A percentile compares a stretch with the other conserved stretches of the same genome.
phyloP scores from a whole-genome alignment of 2,797 vertebrate species.

The Enteromius mattozi region DNA sequence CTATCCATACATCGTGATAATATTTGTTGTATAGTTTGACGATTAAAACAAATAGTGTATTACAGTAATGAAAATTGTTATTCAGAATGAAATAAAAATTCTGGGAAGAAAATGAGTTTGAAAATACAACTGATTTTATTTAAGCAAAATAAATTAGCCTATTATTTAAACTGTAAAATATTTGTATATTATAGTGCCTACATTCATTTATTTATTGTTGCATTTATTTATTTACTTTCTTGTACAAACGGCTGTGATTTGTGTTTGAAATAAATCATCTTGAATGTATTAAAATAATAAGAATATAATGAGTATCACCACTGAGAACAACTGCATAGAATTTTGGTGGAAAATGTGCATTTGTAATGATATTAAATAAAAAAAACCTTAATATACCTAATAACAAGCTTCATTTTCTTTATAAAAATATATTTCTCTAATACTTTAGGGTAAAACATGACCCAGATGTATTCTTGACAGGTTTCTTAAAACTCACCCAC shows the following conservation, averaged over 20 bases:
- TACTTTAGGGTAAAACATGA: neutral
- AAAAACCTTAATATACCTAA: neutral
- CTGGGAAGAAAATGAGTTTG: neutral
- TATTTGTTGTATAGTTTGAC: neutral
- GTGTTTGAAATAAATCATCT: neutral
- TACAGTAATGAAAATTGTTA: neutral
- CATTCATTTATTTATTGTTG: neutral
- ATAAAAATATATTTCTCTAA: neutral
- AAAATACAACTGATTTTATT: neutral
- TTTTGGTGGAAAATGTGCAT: neutral
- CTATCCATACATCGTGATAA: neutral
- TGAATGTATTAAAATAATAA: neutral
- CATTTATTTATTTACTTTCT: neutral
- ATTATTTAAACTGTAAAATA: neutral
- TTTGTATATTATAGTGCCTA: neutral
- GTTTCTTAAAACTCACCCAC: neutral
- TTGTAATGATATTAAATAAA: neutral
- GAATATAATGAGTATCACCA: neutral
- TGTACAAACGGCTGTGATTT: neutral
- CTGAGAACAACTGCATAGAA: neutral
- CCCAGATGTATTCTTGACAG: neutral
- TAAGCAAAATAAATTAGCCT: neutral
- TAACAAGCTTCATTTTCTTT: neutral
- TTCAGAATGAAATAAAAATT: neutral
- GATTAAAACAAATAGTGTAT: neutral